Conservation (phyloP, 2,888 invertebrate genomes). For the Arge pagana region DNA sequence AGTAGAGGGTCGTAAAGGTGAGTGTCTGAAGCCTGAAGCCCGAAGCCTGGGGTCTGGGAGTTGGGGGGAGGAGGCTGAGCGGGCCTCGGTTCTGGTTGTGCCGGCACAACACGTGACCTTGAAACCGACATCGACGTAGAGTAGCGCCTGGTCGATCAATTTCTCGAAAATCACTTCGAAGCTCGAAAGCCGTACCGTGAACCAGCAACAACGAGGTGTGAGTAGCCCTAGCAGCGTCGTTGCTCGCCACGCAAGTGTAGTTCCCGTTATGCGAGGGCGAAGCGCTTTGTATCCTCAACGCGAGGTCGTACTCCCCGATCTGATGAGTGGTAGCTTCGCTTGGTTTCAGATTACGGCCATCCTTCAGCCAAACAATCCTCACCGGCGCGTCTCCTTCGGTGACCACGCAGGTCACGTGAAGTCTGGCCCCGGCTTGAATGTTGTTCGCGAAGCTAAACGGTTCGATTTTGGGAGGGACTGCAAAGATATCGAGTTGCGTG, state of each 20-base stretch:
- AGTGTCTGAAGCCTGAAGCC: constrained; percentile 15
- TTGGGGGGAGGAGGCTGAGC: no score
- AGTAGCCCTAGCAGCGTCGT: constrained; percentile 58
- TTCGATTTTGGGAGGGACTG: constrained; percentile 62
- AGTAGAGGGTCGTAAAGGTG: constrained; percentile 17
- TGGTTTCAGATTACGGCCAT: constrained; percentile 59
- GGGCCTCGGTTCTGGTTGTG: constrained; percentile 43
- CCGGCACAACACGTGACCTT: constrained; percentile 49
- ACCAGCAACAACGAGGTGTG: constrained; percentile 60
- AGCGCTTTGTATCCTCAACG: constrained; percentile 60
- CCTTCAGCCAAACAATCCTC: constrained; percentile 63
- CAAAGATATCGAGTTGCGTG: constrained; percentile 40
- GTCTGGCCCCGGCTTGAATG: constrained; percentile 58
- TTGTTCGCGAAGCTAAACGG: constrained; percentile 60
- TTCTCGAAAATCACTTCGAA: neutral
- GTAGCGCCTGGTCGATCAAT: no score
- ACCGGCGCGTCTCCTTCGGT: constrained; percentile 63
- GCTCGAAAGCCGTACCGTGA: constrained; percentile 55
- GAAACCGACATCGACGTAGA: constrained; percentile 43
- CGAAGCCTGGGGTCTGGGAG: constrained; percentile 36
- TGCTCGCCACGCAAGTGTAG: constrained; percentile 62
- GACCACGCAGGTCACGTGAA: constrained; percentile 60
- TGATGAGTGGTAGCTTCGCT: constrained; percentile 51
- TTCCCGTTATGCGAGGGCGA: constrained; percentile 61
- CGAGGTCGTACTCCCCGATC: constrained; percentile 53